Evolutionary conservation across 2,888 invertebrate species (phyloP).

Genomic region (Apoda limacodes): DNA sequence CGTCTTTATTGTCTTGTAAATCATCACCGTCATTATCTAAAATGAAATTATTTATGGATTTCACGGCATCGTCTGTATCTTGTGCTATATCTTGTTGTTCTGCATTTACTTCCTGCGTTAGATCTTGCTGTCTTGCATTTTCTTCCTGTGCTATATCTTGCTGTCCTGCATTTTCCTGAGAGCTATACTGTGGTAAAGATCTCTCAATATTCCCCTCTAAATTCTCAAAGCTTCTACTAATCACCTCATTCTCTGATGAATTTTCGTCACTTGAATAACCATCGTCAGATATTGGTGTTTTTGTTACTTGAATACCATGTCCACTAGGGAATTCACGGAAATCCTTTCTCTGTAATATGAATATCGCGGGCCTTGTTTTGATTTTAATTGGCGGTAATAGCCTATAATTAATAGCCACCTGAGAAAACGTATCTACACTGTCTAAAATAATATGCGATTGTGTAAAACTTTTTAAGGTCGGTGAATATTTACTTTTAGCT

Average conservation of each 20-base stretch:
- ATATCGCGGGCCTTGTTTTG: conserved; percentile 84
- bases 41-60: conserved; percentile 3
- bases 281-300: conserved; percentile 9
- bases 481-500: conserved; percentile 84
- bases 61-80: conserved; percentile 5
- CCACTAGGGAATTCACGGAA: conserved; percentile 61
- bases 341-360: conserved; percentile 78
- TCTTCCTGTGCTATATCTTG: conserved; percentile 4
- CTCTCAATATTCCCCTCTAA: conserved; percentile 12
- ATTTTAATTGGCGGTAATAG: conserved; percentile 82
- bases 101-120: neutral
- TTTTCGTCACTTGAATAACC: conserved; percentile 14
- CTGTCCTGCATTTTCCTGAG: conserved; percentile 15
- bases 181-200: no score
- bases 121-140: neutral
- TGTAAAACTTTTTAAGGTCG: conserved; percentile 76
- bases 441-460: conserved; percentile 82
- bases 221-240: conserved; percentile 2
- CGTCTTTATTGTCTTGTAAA: conserved; percentile 19
- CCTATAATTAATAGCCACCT: conserved; percentile 83
- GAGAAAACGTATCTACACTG: conserved; percentile 84
- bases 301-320: conserved; percentile 16
- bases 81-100: neutral
- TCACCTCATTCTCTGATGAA: conserved; percentile 13
- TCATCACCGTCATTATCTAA: conserved; percentile 17